Evolutionary conservation across 2,888 invertebrate genomes (phyloP), one percentile per base, ranked within the genome.

Genomic region (Cyclophora punctaria): DNA sequence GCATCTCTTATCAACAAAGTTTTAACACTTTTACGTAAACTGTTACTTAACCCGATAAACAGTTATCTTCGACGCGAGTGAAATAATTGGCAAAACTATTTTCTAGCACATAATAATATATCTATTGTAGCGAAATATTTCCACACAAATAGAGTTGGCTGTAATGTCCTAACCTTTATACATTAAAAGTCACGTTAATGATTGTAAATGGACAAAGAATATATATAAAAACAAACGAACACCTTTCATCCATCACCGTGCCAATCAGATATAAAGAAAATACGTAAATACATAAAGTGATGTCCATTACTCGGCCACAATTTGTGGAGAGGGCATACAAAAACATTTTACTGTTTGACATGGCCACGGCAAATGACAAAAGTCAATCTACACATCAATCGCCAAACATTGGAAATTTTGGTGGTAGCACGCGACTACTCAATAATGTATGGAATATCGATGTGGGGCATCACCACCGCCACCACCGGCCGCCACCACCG

Each of bases 341-440:
- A 84, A 86, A 84, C 82, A 84, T 86, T 87, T 80, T 75, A 83
- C 76, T 83, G 71, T 86, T 85, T 84, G 86, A 85, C 85, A 80
- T 83, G 82, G 80, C 71, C 80, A 78, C 80, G 71, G 84, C 76
- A 87, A 87, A 88, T 88, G 88, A 87, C 86, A 86, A 87, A 87
- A 87, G 85, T 87, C 87, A 86, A 88, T 88, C 87, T 87, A 87
- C 81, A 85, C 85, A 85, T 83, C 87, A 86, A 86, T 86, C 86
- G 87, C 85, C 87, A 87, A 88, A 87, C 87, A 86, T 84, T 83
- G 78, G 78, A 87, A 85, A 84, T 87, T 88, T 80, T 79, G 87
- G 78, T 80, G 84, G 84, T 70, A 77, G 69, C 87, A 88, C 87
- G 88, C 87, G 77, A 86, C 78, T 84, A 73, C 75, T 88, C 75